A percentile compares a stretch with the other conserved stretches of the same genome.
phyloP scores from a whole-genome alignment of 2,113 vertebrate genomes.

The Ursus arctos region DNA sequence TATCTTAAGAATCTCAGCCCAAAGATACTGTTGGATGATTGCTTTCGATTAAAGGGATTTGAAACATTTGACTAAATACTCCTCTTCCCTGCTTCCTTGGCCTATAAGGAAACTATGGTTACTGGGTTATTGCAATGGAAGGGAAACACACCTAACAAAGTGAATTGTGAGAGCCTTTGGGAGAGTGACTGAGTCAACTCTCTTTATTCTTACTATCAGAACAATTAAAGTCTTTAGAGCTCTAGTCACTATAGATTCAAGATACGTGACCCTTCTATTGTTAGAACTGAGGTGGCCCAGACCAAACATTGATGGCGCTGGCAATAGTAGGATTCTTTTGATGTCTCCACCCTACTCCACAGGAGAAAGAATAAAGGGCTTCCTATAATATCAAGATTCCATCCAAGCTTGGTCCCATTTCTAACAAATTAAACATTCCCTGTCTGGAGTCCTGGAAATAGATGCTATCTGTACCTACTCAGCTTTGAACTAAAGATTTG shows the following conservation, averaged over 20 bases:
- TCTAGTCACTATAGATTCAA: slow-evolving; percentile 42
- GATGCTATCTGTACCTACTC: slow-evolving; percentile 21
- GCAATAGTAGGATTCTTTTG: slow-evolving; percentile 20
- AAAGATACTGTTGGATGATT: background rate
- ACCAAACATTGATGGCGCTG: background rate
- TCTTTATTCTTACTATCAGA: slow-evolving; percentile 50
- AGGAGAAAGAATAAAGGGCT: slow-evolving; percentile 42
- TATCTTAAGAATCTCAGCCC: slow-evolving; percentile 2
- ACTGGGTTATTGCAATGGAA: slow-evolving; percentile 34
- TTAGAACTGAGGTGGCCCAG: slow-evolving; percentile 23
- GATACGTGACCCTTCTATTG: background rate
- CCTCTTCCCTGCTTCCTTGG: slow-evolving; percentile 33
- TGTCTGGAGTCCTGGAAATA: slow-evolving; percentile 50
- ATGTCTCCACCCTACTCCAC: slow-evolving; percentile 18
- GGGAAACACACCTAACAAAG: slow-evolving; percentile 54
- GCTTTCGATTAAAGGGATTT: slow-evolving; percentile 53
- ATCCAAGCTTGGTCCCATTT: slow-evolving; percentile 35
- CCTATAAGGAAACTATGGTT: slow-evolving; percentile 43
- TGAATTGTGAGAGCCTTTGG: slow-evolving; percentile 21
- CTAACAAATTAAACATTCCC: slow-evolving; percentile 43
- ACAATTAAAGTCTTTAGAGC: slow-evolving; percentile 53
- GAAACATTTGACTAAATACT: slow-evolving; percentile 29
- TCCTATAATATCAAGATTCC: slow-evolving; percentile 27
- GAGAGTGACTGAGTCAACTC: slow-evolving; percentile 33
- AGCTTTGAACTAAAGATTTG: slow-evolving; percentile 62